Base-by-base conservation (phyloP, 1,140 invertebrate genomes). In the Saccostrea echinata region DNA sequence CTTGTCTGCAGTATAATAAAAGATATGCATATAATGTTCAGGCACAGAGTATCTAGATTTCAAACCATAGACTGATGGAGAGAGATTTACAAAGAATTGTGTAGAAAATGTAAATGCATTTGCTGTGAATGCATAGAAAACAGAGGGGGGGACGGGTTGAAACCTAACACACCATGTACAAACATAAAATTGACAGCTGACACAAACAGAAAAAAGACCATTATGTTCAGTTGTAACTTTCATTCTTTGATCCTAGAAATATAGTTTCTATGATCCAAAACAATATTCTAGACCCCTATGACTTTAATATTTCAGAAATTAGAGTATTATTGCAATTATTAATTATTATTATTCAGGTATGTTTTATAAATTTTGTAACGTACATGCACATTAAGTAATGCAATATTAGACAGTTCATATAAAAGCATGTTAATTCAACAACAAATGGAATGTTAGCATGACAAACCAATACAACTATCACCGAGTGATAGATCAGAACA, bases 91-190 rank as follows among this genome's bases (percentile, higher is more conserved):
- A 21, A 33, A 30, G 24, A 30, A 13, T 71, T 71, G 68, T 27
- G n/a, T 24, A 30, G 0, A 33, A 9, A 35, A 13, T 30, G 30
- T 71, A 71, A 30, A 71, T 71, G 68, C 68, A 27, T 30, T 13
- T 71, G 68, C 68, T 12, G 68, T 71, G 68, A 71, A 24, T 71
- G 68, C 68, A 71, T 24, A 71, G 68, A 30, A 71, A 71, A 33
- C 4, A 12, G 16, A 30, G 35, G 24, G 13, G 11, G 68, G 68
- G 30, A 27, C n/a, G n/a, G n/a, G 68, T 30, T 13, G 13, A 33
- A 27, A 71, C 30, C 13, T 30, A 33, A 11, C 24, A 71, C 12
- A 11, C 30, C 68, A 8, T 71, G 9, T 43, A 43, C 35, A 43
- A 43, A 71, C 68, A 30, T 24, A 71, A 43, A 71, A 30, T 16